Evolutionary conservation across 2,888 invertebrate genomes (phyloP), one percentile per base, ranked within the genome.

Genomic region (Anticlea derivata): DNA sequence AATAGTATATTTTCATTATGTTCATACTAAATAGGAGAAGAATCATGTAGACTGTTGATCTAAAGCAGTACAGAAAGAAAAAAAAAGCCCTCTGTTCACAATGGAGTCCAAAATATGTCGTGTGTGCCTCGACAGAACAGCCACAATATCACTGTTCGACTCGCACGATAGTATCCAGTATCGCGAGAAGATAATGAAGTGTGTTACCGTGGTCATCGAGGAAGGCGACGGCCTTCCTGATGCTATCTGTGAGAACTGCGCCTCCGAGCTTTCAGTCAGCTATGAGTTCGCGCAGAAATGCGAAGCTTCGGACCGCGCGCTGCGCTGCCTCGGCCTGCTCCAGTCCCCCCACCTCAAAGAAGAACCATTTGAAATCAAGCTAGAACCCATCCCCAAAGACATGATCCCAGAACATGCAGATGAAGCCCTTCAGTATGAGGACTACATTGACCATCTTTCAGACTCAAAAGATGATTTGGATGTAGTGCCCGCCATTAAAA

Each of bases 221-320:
- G 79, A 83, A 55, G 78, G 75, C 13, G 89, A 91, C 35, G 83
- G 81, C 4, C 63, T 87, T 6, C 90, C 90, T 0, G 75, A 73
- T 27, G 66, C 68, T 26, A 78, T 91, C 24, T 91, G 90, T 43
- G 61, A 48, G 1, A 61, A 41, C n/a, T 91, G 90, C 61, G 71
- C 74, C 1, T 56, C 58, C 1, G 86, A 88, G 38, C 73, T 91
- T 1, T 54, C 67, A 0, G 54, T 77, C 0, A 65, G 80, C 1
- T 85, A 82, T 50, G 71, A 79, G 22, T 90, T 90, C 61, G 74
- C 84, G 0, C 39, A 33, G 24, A 43, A 39, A 20, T 53, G 53
- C 30, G 43, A 44, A 30, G 53, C 53, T 6, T 53, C 53, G 1
- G 53, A 53, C 27, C 48, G 53, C 11, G 53, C 53, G 10, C 67